These are phyloP conservation scores for Crambe crambe DNA, from an alignment of 37 sponge, comb jelly and placozoan species.

Conservation along the genomic window DNA sequence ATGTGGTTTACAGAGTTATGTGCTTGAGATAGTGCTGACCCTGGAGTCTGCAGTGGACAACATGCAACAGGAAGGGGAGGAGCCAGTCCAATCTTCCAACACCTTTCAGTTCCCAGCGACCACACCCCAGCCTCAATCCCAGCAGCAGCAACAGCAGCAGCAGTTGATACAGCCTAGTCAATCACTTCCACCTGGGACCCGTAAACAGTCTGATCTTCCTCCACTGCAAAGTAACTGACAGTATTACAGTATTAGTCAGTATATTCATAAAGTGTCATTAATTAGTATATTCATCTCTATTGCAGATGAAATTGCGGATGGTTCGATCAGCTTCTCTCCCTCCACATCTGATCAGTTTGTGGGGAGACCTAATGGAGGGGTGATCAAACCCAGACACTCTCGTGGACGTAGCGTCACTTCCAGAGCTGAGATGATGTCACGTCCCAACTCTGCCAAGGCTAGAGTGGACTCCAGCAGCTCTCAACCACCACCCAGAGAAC, in stretches of 20 bases:
- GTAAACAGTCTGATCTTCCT: neutral
- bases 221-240: neutral
- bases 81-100: neutral
- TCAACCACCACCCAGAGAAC: neutral
- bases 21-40: conserved; percentile 87
- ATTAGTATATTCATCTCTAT: too few species aligned
- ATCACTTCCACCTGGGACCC: neutral
- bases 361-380: neutral
- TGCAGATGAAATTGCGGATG: too few species aligned
- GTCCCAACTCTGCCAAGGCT: conserved; percentile 18
- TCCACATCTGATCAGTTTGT: conserved; percentile 7
- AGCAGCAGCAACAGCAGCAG: conserved; percentile 4
- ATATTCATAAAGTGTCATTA: too few species aligned
- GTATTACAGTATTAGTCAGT: too few species aligned
- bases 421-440: conserved; percentile 42
- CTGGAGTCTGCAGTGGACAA: conserved; percentile 75
- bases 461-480: neutral
- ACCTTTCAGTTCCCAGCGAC: neutral
- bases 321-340: conserved; percentile 10
- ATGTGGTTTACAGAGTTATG: conserved; percentile 80
- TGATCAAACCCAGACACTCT: conserved; percentile 23
- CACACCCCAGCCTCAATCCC: neutral
- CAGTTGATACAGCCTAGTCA: neutral
- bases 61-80: conserved; percentile 23
- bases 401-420: conserved; percentile 45